Conservation (phyloP, 37 sponge, comb jelly and placozoan species). For the Diacarnus erythraeanus region DNA sequence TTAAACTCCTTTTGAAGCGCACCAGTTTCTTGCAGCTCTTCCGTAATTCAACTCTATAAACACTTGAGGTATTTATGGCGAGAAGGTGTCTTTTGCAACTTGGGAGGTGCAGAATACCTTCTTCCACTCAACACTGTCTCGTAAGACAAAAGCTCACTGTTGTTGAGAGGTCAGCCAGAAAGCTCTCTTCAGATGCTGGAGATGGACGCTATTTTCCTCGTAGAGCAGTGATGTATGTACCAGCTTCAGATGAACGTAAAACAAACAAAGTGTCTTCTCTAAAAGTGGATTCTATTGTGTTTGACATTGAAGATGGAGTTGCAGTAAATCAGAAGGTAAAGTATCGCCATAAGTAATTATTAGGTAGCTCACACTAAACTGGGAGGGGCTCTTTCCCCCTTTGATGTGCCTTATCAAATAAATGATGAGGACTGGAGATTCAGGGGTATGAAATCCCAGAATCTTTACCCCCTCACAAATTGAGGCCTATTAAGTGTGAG, state of each 20-base stretch:
- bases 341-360: no score
- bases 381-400: background rate
- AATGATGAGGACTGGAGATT: no score
- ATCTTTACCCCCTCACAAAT: no score
- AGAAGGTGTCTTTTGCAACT: background rate
- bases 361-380: no score
- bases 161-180: background rate
- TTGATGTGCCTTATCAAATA: background rate
- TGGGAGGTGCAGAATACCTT: background rate
- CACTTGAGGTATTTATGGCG: no score
- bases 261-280: constrained; percentile 64
- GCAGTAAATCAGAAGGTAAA: constrained; percentile 77
- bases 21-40: no score
- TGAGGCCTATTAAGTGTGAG: no score
- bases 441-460: no score
- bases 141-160: no score
- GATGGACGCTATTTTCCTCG: constrained; percentile 47
- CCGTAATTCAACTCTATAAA: no score
- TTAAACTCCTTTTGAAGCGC: no score
- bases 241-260: constrained; percentile 83
- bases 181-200: background rate
- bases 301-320: constrained; percentile 97
- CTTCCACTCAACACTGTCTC: no score
- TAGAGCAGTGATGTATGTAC: constrained; percentile 93
- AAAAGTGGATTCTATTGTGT: constrained; percentile 82